Conservation (phyloP, 2,113 vertebrate genomes). For the Melozone crissalis region DNA sequence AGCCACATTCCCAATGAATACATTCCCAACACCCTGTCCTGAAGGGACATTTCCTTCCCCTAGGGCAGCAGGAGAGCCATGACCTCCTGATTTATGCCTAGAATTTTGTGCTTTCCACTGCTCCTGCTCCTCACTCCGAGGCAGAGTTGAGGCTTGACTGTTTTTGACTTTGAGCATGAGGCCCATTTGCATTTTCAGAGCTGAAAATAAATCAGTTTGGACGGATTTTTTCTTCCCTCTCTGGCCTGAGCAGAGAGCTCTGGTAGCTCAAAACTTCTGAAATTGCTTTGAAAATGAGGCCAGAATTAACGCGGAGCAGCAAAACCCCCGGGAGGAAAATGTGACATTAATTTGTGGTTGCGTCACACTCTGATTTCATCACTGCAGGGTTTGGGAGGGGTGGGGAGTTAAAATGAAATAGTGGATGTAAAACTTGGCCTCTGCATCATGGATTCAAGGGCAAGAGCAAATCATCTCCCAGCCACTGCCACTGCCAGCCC, state of each 20-base stretch:
- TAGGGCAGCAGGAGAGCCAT: no score
- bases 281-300: background rate
- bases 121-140: background rate
- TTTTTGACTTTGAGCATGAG: background rate
- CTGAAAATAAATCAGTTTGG: background rate
- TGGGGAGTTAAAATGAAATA: background rate
- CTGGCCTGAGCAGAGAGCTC: background rate
- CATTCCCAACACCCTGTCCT: background rate
- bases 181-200: background rate
- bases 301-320: background rate
- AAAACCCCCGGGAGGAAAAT: background rate
- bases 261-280: background rate
- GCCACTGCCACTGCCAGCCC: background rate
- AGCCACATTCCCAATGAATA: background rate
- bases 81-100: no score
- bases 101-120: background rate
- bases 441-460: background rate
- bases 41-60: no score
- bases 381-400: background rate
- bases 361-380: background rate
- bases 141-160: background rate
- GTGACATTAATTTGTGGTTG: background rate
- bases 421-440: background rate
- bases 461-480: background rate
- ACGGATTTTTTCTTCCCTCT: background rate